Base-by-base conservation (phyloP, 2,113 vertebrate genomes). In the Uria aalge region DNA sequence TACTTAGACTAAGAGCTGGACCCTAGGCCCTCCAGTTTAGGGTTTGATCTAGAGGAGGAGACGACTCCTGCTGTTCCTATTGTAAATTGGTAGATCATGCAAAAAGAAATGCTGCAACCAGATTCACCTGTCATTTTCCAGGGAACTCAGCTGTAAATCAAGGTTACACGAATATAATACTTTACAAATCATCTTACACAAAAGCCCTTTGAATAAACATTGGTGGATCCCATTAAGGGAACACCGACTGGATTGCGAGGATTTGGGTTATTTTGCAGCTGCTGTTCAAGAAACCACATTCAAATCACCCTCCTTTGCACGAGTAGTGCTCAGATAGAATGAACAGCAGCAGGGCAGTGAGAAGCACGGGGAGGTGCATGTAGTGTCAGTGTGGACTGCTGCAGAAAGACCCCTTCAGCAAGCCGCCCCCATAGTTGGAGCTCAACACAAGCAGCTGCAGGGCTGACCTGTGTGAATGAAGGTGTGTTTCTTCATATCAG, bases 401-500 rank as follows among this genome's bases (percentile, higher is more conserved):
- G 64, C 87, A 34, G 30, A 85, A 73, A 59, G 52, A 87, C 53
- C 78, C 53, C 29, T 55, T 62, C 77, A 71, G 62, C 34, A 24
- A 67, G 9, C 32, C 43, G 68, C 53, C 60, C 59, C 62, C 26
- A 3, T 9, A 41, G 8, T 1, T 50, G 27, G 40, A 36, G 53
- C 77, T 67, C 57, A 77, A 91, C 36, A 47, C 36, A 53, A 87
- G 68, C 68, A 91, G 68, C 77, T 82, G 66, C 66, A 78, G 38
- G 22, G 26, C 97, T 98, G 72, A 98, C 99, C 99, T 96, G 99
- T 99, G 98, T 99, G 99, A 95, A 99, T 99, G 94, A 99, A 99
- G 26, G 99, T 99, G 98, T 99, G 99, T 62, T 99, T 99, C 98
- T 99, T 99, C 99, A 99, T 99, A 96, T 99, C 99, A 14, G 99